Conservation (phyloP, 2,888 invertebrate species). For the Brachypterus glaber region DNA sequence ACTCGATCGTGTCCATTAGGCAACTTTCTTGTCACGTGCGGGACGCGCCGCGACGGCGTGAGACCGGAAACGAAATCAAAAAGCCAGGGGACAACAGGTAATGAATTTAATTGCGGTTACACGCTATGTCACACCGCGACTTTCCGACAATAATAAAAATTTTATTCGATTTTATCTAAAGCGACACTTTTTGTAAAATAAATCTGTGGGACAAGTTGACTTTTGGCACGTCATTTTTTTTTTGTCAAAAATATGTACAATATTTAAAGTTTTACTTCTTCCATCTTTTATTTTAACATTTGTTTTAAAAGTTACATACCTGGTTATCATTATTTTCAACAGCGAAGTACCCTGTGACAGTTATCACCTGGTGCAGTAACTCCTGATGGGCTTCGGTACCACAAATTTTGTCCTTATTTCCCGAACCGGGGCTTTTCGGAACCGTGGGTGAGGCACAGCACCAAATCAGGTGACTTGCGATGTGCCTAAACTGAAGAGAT, state of each 20-base stretch:
- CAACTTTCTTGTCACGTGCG: background rate
- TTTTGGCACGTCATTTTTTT: too few species aligned
- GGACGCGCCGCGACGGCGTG: constrained; percentile 9
- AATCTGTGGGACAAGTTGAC: too few species aligned
- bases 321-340: constrained; percentile 70
- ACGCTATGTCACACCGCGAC: too few species aligned
- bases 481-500: constrained; percentile 78
- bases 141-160: too few species aligned
- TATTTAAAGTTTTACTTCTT: too few species aligned
- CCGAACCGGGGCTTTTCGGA: constrained; percentile 40
- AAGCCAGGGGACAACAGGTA: constrained; percentile 25
- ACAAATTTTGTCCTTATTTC: constrained; percentile 31
- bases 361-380: constrained; percentile 70
- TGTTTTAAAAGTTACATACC: constrained; percentile 41
- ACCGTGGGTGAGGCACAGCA: constrained; percentile 41
- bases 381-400: constrained; percentile 49
- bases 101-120: too few species aligned
- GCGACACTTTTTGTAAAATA: too few species aligned
- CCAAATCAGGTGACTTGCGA: constrained; percentile 73
- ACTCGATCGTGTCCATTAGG: constrained; percentile 9
- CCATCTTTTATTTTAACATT: too few species aligned
- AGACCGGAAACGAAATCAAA: constrained; percentile 26
- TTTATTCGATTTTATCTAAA: too few species aligned
- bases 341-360: constrained; percentile 74
- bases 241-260: too few species aligned